Conservation (phyloP, 2,113 vertebrate species). For the Noctilio leporinus region DNA sequence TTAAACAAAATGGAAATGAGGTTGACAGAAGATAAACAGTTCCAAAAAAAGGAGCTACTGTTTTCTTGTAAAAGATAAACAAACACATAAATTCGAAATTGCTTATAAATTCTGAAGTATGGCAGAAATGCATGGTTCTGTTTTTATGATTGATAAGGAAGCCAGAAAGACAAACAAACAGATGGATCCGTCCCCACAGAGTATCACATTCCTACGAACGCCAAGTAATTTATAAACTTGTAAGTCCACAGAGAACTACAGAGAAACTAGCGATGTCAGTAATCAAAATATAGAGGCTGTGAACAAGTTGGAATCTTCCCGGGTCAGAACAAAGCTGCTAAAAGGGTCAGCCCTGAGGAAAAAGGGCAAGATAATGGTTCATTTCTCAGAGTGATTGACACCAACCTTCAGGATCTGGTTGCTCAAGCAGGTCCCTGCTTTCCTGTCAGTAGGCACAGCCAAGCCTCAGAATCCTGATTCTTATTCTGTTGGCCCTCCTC, state of each 20-base stretch:
- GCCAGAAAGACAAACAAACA: neutral
- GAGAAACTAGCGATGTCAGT: neutral
- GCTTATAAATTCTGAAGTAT: neutral
- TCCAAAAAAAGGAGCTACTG: neutral
- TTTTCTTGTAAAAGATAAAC: neutral
- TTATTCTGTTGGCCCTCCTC: neutral
- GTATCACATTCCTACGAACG: neutral
- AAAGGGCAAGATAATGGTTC: neutral
- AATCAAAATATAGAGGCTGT: neutral
- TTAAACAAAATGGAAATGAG: neutral
- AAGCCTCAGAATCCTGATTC: neutral
- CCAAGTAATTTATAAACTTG: neutral
- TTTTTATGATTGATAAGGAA: neutral
- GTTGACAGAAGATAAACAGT: neutral
- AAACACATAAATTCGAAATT: neutral
- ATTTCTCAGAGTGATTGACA: conserved; percentile 1
- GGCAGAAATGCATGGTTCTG: neutral
- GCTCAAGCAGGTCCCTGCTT: accelerated
- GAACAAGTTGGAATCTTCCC: neutral
- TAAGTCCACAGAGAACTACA: neutral
- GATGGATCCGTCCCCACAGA: neutral
- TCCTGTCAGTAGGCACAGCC: neutral
- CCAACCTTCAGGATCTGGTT: neutral
- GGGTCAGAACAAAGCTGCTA: neutral
- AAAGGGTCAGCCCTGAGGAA: neutral